Base-by-base conservation (phyloP, 2,888 invertebrate species). In the Acanthosepion lycidas region DNA sequence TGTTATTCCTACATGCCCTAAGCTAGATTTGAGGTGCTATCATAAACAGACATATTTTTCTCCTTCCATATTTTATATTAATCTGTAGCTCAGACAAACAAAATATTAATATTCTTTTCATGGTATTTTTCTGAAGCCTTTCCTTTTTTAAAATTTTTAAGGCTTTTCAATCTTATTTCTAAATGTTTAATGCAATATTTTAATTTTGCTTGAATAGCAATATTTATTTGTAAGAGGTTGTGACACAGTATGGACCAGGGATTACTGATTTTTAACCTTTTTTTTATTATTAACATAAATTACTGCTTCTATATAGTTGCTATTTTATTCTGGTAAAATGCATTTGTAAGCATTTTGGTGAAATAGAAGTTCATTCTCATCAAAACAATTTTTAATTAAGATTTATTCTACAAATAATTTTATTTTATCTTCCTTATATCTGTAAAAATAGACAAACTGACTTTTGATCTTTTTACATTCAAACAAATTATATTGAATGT, bases 391-490 rank as follows among this genome's bases (percentile, higher is more conserved):
- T 78, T 78, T 78, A 78, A 12, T 78, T 4, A n/a, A 78, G 78
- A 15, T 78, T 18, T 78, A 78, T n/a, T 78, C 12, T n/a, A 78
- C 18, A n/a, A 33, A 15, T n/a, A 9, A 8, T 15, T n/a, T 8
- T 78, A 9, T 33, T 78, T 78, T 78, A 0, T 28, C 8, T 78
- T 59, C 20, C 20, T 23, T 12, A 78, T 78, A 78, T 78, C n/a
- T n/a, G 23, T n/a, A 78, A n/a, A 78, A 78, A 78, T 78, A 78
- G 78, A 78, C 78, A 78, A 78, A 78, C n/a, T 78, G 15, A 78
- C n/a, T 78, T 78, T 78, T 78, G n/a, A n/a, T 78, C n/a, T 78
- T 78, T 78, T 78, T 78, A n/a, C n/a, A 78, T 78, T n/a, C 78
- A 78, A 78, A 15, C 78, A 78, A 33, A 78, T n/a, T 78, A 92